Conservation (phyloP, 2,888 invertebrate genomes). For the Omphaloscelis lunosa region DNA sequence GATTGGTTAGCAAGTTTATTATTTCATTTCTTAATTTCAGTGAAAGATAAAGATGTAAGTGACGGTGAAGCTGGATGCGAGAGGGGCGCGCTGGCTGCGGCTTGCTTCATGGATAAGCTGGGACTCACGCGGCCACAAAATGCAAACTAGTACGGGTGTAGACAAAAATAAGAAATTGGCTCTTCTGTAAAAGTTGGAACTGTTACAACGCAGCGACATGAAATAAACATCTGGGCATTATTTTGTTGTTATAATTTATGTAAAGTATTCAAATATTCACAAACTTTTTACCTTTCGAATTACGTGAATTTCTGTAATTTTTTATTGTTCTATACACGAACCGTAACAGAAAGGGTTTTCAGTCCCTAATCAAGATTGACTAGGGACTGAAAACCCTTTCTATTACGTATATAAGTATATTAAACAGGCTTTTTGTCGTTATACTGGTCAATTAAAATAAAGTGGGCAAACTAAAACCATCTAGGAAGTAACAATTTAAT, state of each 20-base stretch:
- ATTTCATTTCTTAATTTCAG: slow-evolving; percentile 3
- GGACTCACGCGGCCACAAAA: neutral
- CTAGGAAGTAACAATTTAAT: too few species aligned
- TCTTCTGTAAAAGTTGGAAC: neutral
- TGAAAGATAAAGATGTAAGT: slow-evolving; percentile 9
- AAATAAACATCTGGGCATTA: neutral
- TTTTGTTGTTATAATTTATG: neutral
- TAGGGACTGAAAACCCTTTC: too few species aligned
- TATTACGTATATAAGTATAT: neutral
- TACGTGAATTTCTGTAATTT: neutral
- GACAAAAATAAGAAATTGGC: neutral
- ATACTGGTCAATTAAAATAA: neutral
- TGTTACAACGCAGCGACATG: neutral
- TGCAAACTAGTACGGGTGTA: neutral
- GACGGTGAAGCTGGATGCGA: slow-evolving; percentile 28
- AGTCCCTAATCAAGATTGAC: neutral
- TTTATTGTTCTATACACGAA: neutral
- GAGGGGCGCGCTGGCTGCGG: slow-evolving; percentile 7
- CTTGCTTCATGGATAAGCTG: slow-evolving; percentile 5
- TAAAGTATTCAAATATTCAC: neutral
- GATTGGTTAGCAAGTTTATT: neutral
- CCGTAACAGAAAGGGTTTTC: neutral
- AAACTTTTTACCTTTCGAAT: neutral
- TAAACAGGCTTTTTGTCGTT: neutral
- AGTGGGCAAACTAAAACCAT: neutral